Base-by-base conservation (phyloP, 92 coral and sea anemone species). In the Umimayanthus chanpuru region DNA sequence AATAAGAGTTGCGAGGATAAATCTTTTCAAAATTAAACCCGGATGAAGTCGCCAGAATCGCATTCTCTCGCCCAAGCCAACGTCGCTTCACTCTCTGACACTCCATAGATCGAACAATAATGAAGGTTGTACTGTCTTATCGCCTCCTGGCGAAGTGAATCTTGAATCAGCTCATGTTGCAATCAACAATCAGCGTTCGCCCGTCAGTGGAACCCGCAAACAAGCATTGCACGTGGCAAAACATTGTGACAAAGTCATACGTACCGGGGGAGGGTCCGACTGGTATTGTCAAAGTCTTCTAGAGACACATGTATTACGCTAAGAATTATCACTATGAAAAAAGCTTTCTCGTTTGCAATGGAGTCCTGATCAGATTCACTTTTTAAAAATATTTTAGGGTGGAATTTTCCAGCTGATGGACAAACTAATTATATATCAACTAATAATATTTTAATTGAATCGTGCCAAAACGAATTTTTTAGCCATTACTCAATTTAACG, bases 21-120 rank as follows among this genome's bases (percentile, higher is more conserved):
- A 49, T 80, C 84, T 92, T 67, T 94, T 89, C 50, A 94, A 79
- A 79, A 94, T 86, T 25, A 95, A 92, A 49, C 98, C 98, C 77
- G 89, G 89, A 77, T 96, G 96, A 72, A 94, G 88, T 84, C 96
- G 92, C 95, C 95, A 93, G 67, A 93, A 88, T 91, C 98, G 95
- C 99, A 96, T 96, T 14, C 88, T 81, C 77, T 82, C 85, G 67
- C 76, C 26, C 12, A 61, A 64, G 32, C 80, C 81, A 70, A 65
- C 72, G 47, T 79, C n/a, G 81, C 39, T 53, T 16, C 58, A 15
- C 40, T 82, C 77, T 70, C 77, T 68, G 77, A 68, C 25, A 82
- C 73, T 82, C 86, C 86, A 82, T 82, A 41, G 77, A 78, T 39
- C 53, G 44, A 38, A 11, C 53, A 75, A 82, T 44, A n/a, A 67